These are phyloP conservation scores for Zelostemma sp. DNA, from an alignment of 1,140 invertebrate species.

Conservation along the genomic window DNA sequence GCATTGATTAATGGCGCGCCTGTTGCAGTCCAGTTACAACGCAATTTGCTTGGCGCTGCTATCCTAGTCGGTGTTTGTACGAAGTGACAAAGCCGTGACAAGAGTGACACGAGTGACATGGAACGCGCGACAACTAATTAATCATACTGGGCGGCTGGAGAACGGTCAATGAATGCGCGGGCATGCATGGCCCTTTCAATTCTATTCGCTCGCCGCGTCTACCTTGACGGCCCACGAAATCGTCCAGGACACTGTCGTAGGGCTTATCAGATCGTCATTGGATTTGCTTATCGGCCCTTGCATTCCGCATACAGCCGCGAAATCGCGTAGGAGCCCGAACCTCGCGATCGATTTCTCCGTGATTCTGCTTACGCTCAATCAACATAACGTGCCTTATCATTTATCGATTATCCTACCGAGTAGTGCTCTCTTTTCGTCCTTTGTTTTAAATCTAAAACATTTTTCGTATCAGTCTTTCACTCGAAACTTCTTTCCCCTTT, in stretches of 20 bases:
- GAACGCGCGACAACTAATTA: constrained; percentile 70
- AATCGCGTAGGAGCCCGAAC: neutral
- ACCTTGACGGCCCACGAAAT: constrained; percentile 30
- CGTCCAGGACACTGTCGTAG: constrained; percentile 8
- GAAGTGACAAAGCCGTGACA: constrained; percentile 70
- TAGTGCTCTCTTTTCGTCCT: too few relatives aligned
- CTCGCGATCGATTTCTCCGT: neutral
- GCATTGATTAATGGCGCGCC: constrained; percentile 71
- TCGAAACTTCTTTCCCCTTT: too few relatives aligned
- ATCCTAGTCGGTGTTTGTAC: constrained; percentile 57
- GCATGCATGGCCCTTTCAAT: constrained; percentile 57
- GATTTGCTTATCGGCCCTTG: constrained; percentile 54
- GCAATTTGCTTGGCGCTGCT: constrained; percentile 65
- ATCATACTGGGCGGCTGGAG: constrained; percentile 66
- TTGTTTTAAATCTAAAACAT: too few relatives aligned
- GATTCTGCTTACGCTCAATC: too few relatives aligned
- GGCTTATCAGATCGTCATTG: constrained; percentile 36
- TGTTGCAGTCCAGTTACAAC: constrained; percentile 70
- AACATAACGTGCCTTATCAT: too few relatives aligned
- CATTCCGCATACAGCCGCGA: neutral
- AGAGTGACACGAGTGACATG: constrained; percentile 70
- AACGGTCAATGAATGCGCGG: constrained; percentile 60
- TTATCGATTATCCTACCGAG: too few relatives aligned
- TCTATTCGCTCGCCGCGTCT: constrained; percentile 34
- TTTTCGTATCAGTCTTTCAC: too few relatives aligned